Evolutionary conservation across 2,113 vertebrate genomes (phyloP).

Genomic region (Cryptomyrus ogoouensis): DNA sequence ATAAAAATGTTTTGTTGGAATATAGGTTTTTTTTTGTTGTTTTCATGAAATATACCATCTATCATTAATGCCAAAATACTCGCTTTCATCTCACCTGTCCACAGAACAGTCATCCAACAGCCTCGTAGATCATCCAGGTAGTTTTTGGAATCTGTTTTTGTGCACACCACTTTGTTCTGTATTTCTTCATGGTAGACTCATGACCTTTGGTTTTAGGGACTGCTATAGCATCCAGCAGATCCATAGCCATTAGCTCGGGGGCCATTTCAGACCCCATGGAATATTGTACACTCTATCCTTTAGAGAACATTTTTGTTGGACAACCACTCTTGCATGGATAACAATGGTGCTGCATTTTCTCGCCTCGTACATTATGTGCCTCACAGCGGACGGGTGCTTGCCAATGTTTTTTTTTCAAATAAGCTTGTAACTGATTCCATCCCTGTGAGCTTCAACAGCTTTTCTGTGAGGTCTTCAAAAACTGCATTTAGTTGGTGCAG

Average conservation of each 20-base stretch:
- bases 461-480: neutral
- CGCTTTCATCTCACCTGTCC: neutral
- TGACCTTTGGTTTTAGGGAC: neutral
- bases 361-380: neutral
- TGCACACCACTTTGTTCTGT: neutral
- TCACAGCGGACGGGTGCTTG: neutral
- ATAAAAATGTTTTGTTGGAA: neutral
- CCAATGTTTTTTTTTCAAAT: neutral
- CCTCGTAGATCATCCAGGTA: neutral
- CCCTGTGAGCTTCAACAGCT: neutral
- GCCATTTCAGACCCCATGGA: neutral
- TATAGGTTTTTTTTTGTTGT: neutral
- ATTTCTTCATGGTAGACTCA: neutral
- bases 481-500: neutral
- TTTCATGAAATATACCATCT: neutral
- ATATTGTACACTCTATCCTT: neutral
- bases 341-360: neutral
- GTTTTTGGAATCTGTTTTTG: neutral
- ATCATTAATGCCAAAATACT: neutral
- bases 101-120: neutral
- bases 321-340: neutral
- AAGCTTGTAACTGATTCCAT: neutral
- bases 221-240: neutral
- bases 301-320: neutral
- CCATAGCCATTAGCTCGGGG: neutral